phyloP scores from a whole-genome alignment of 2,797 vertebrate species.

The Aplochiton taeniatus region DNA sequence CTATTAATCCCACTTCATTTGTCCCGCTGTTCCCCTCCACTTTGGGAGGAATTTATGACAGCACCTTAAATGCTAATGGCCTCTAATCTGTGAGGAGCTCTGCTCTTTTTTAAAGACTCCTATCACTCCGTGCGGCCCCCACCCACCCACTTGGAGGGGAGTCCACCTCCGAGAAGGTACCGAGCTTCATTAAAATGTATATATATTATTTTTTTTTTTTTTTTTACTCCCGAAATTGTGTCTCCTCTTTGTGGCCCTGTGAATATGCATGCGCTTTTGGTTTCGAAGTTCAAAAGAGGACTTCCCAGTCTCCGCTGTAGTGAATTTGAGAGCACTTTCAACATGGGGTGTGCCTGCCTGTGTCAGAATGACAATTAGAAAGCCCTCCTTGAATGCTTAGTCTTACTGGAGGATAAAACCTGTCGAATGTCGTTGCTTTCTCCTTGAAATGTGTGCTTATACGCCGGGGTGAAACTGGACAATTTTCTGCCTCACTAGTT shows the following conservation, averaged over 20 bases:
- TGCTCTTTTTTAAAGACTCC: conserved; percentile 76
- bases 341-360: conserved; percentile 25
- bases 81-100: conserved; percentile 75
- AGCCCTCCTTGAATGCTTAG: conserved; percentile 65
- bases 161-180: conserved; percentile 46
- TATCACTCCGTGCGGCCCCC: conserved; percentile 74
- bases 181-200: conserved; percentile 69
- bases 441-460: conserved; percentile 72
- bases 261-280: conserved; percentile 57
- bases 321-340: not conserved
- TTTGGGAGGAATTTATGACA: conserved; percentile 80
- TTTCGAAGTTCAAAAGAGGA: conserved; percentile 60
- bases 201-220: conserved; percentile 33
- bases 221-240: conserved; percentile 61
- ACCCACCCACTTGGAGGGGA: conserved; percentile 56
- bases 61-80: conserved; percentile 82
- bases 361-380: conserved; percentile 59
- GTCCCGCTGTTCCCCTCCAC: conserved; percentile 72
- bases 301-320: conserved; percentile 39
- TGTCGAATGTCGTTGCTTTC: conserved; percentile 70
- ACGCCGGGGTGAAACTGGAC: conserved; percentile 78
- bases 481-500: conserved; percentile 86
- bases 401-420: conserved; percentile 69
- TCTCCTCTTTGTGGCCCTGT: conserved; percentile 66
- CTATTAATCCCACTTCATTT: conserved; percentile 81